Conservation (phyloP, 2,797 vertebrate species). For the Pipistrellus nathusii region DNA sequence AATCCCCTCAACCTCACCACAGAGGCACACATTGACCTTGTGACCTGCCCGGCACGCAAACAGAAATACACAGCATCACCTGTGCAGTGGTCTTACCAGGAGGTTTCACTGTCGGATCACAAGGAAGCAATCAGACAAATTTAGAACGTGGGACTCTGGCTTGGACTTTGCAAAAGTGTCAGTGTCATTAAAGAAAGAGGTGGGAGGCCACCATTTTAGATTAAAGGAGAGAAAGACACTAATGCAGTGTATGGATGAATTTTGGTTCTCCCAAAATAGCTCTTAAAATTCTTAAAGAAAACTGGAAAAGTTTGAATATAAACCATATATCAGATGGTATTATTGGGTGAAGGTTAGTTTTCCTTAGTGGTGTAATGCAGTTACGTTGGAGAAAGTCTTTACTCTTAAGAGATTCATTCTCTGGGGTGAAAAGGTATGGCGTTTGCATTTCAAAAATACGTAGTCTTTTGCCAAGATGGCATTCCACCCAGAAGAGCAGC, state of each 20-base stretch:
- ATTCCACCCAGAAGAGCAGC: conserved; percentile 85
- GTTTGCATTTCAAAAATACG: not conserved
- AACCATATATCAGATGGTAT: not conserved
- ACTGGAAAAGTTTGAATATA: not conserved
- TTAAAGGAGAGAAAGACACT: not conserved
- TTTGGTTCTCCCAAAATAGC: not conserved
- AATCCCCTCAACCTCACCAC: not conserved
- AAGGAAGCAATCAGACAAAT: not conserved
- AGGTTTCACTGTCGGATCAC: not conserved
- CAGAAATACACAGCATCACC: not conserved
- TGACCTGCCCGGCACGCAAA: not conserved
- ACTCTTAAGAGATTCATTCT: not conserved
- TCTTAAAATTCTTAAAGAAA: not conserved
- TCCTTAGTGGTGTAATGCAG: not conserved
- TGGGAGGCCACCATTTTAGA: not conserved
- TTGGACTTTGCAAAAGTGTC: not conserved
- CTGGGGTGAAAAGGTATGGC: not conserved
- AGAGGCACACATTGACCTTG: not conserved
- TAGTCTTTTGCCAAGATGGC: not conserved
- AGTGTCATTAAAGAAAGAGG: not conserved
- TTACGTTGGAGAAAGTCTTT: not conserved
- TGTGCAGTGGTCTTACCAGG: not conserved
- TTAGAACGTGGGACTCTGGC: not conserved
- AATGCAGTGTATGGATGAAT: not conserved
- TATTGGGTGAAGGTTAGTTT: not conserved